phyloP scores from a whole-genome alignment of 2,888 invertebrate species.

The Nymphalis polychloros region DNA sequence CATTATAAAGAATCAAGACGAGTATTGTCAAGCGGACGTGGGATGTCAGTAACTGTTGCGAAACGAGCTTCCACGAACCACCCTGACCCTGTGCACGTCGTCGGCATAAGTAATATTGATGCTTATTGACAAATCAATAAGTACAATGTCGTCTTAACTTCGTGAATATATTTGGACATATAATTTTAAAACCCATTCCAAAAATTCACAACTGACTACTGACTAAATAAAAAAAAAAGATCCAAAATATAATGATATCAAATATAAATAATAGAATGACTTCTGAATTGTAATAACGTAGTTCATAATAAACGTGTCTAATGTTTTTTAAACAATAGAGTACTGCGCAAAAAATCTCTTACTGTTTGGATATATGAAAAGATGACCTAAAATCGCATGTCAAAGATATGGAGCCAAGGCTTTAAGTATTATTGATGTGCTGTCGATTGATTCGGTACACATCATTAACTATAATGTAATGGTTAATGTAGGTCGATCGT shows the following conservation, averaged over 20 bases:
- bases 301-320: not conserved
- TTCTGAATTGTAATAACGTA: not conserved
- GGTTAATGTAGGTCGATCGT: constrained; percentile 39
- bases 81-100: constrained; percentile 57
- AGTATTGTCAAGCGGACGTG: constrained; percentile 53
- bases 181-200: too few relatives aligned
- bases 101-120: constrained; percentile 62
- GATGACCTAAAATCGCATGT: constrained; percentile 46
- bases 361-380: constrained; percentile 27
- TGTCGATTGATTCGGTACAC: constrained; percentile 55
- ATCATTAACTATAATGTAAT: constrained; percentile 61
- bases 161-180: not conserved
- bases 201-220: too few relatives aligned
- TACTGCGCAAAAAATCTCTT: constrained; percentile 17
- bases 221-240: too few relatives aligned
- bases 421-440: constrained; percentile 50
- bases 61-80: constrained; percentile 60
- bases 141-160: not conserved
- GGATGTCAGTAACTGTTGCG: constrained; percentile 54
- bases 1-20: constrained; percentile 46
- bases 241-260: too few relatives aligned
- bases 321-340: constrained; percentile 1
- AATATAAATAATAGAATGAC: too few relatives aligned
- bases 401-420: constrained; percentile 48
- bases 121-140: constrained; percentile 50